Evolutionary conservation across 2,797 vertebrate genomes (phyloP).

Genomic region (Lagorchestes hirsutus): DNA sequence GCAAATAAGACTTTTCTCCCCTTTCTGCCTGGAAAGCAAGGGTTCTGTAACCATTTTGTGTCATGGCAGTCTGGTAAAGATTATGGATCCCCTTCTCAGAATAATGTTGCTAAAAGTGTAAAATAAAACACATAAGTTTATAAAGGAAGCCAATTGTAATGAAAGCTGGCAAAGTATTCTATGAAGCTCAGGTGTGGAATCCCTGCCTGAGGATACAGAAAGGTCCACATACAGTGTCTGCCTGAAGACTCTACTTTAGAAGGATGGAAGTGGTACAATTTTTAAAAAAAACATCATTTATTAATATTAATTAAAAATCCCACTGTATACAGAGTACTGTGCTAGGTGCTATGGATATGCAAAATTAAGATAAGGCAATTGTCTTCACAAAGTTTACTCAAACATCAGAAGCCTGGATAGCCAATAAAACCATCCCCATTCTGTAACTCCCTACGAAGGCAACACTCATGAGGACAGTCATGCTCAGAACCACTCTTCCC

Average conservation of each 20-base stretch:
- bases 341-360: not conserved
- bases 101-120: not conserved
- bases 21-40: not conserved
- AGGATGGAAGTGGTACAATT: not conserved
- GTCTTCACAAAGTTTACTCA: not conserved
- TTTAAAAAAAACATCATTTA: not conserved
- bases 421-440: slow-evolving; percentile 14
- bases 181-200: not conserved
- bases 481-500: not conserved
- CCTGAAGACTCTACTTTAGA: slow-evolving; percentile 11
- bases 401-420: slow-evolving; percentile 11
- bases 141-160: not conserved
- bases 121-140: not conserved
- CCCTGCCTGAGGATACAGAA: slow-evolving; percentile 10
- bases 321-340: not conserved
- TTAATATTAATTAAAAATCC: not conserved
- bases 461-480: not conserved
- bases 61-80: not conserved
- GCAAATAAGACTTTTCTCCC: not conserved
- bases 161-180: not conserved
- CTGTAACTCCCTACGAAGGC: slow-evolving; percentile 24
- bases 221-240: slow-evolving; percentile 26
- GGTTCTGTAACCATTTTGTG: not conserved
- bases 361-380: not conserved
- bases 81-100: not conserved